Percentiles rank a stretch among this genome's conserved stretches.
Conservation (phyloP, 2,113 vertebrate genomes). For the Ammodytes dubius region DNA sequence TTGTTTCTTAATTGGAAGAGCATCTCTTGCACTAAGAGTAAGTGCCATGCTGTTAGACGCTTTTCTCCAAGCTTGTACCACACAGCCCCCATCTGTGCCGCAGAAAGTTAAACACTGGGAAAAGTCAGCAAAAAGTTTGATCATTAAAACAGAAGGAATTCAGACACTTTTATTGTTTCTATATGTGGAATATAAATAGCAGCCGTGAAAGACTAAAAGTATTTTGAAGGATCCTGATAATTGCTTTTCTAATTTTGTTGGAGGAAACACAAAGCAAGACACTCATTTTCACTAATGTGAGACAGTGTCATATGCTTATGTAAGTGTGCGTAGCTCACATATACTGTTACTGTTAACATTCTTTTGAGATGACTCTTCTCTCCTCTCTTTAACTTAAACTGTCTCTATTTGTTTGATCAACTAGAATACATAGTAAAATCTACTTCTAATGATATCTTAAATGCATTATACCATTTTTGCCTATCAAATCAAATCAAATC, state of each 20-base stretch:
- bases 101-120: not conserved
- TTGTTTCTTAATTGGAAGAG: conserved; percentile 5
- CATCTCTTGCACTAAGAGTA: not conserved
- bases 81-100: not conserved
- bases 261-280: not conserved
- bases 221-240: conserved; percentile 37
- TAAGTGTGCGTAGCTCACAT: not conserved
- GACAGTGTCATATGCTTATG: conserved; percentile 1
- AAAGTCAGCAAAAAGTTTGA: not conserved
- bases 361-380: not conserved
- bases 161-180: not conserved
- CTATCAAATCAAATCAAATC: not conserved
- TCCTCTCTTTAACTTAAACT: not conserved
- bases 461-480: not conserved
- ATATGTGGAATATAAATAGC: conserved; percentile 26
- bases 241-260: conserved; percentile 19
- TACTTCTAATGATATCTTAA: not conserved
- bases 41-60: no score
- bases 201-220: conserved; percentile 29
- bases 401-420: not conserved
- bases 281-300: conserved; percentile 37
- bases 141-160: conserved; percentile 24
- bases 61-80: not conserved
- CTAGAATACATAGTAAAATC: not conserved
- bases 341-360: not conserved